Conservation (phyloP, 2,888 invertebrate species). For the Patella caerulea region DNA sequence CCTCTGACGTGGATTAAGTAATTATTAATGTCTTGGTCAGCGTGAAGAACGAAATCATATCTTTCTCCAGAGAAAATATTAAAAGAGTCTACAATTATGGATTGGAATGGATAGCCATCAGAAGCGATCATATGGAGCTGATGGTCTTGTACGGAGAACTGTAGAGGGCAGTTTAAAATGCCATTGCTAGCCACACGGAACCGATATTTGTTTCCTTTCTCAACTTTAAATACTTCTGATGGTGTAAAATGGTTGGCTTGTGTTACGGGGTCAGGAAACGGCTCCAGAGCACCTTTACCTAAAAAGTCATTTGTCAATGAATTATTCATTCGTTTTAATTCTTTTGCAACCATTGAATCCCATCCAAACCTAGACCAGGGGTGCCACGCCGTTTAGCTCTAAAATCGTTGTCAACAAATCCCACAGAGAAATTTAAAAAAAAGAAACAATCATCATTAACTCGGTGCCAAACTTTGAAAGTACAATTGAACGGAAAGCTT, state of each 20-base stretch:
- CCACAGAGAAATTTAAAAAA: too few relatives aligned
- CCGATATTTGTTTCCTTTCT: slow-evolving; percentile 51
- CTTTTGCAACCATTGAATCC: too few relatives aligned
- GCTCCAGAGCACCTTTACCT: not conserved
- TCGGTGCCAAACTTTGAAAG: too few relatives aligned
- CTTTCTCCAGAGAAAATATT: slow-evolving; percentile 83
- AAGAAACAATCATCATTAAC: too few relatives aligned
- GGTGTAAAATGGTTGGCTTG: not conserved
- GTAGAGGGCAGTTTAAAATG: slow-evolving; percentile 74
- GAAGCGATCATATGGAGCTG: slow-evolving; percentile 57
- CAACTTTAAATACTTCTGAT: slow-evolving; percentile 45
- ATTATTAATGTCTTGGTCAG: slow-evolving; percentile 52
- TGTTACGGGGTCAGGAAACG: not conserved
- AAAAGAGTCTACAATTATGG: slow-evolving; percentile 49
- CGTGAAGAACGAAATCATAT: slow-evolving; percentile 44
- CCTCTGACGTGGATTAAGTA: slow-evolving; percentile 91
- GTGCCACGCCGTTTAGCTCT: too few relatives aligned
- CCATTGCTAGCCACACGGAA: slow-evolving; percentile 62
- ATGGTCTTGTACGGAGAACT: slow-evolving; percentile 62
- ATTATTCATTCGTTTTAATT: too few relatives aligned
- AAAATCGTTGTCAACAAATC: too few relatives aligned
- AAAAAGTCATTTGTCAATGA: too few relatives aligned
- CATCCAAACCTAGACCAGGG: too few relatives aligned
- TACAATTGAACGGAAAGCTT: too few relatives aligned
- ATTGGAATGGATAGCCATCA: slow-evolving; percentile 55